A percentile compares a stretch with the other conserved stretches of the same genome.
Conservation (phyloP, 2,113 vertebrate species). For the Microcebus tavaratra region DNA sequence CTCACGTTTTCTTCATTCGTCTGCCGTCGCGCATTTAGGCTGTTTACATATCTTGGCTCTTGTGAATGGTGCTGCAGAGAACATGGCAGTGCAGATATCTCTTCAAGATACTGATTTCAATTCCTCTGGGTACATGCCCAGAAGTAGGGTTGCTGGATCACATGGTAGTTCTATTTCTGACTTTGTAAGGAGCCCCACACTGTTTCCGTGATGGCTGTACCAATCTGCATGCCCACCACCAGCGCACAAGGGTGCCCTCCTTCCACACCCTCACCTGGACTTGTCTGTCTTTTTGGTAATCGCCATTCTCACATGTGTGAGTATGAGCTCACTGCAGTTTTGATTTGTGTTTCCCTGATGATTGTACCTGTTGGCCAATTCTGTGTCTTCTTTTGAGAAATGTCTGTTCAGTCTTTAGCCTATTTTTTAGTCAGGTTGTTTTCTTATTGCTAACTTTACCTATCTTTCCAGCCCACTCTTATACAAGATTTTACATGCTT, state of each 20-base stretch:
- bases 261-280: not conserved
- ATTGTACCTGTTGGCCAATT: not conserved
- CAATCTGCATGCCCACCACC: not conserved
- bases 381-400: rapidly evolving
- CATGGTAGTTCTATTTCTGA: not conserved
- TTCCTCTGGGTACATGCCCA: not conserved
- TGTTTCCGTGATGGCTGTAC: not conserved
- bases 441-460: not conserved
- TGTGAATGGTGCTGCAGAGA: no score
- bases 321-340: not conserved
- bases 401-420: not conserved
- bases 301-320: no score
- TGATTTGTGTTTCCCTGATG: not conserved
- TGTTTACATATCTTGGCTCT: not conserved
- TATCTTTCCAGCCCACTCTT: not conserved
- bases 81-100: not conserved
- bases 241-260: not conserved
- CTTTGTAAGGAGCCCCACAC: not conserved
- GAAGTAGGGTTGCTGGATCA: not conserved
- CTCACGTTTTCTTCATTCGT: not conserved
- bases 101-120: not conserved
- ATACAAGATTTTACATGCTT: rapidly evolving
- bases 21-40: not conserved
- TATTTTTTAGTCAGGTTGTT: not conserved
- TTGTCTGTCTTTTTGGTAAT: not conserved